These are phyloP conservation scores for Drosophila erecta DNA, from an alignment of 1,140 invertebrate genomes.

Conservation along the genomic window DNA sequence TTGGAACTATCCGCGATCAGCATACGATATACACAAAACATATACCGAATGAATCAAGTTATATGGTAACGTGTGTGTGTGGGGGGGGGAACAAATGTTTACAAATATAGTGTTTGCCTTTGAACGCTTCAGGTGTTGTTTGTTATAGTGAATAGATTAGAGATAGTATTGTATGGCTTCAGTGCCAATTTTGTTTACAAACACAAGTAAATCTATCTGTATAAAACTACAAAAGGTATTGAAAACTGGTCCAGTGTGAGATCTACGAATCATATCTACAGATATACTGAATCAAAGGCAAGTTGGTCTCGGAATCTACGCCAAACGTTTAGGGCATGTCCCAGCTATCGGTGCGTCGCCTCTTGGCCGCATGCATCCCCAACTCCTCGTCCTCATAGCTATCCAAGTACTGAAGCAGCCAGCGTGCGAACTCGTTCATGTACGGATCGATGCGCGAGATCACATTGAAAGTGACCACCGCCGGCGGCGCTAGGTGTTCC, in stretches of 20 bases:
- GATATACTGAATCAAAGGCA: neutral
- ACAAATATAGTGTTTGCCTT: conserved; percentile 2
- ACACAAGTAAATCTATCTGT: neutral
- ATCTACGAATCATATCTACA: neutral
- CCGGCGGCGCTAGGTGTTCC: conserved; percentile 46
- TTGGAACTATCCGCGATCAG: neutral
- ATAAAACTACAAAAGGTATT: conserved; percentile 5
- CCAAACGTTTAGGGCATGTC: neutral
- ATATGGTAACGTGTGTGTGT: neutral
- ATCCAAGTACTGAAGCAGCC: conserved; percentile 58
- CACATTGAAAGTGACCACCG: conserved; percentile 33
- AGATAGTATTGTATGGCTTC: neutral
- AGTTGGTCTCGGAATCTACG: neutral
- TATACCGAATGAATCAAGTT: conserved; percentile 13
- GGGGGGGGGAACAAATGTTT: neutral
- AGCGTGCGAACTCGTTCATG: conserved; percentile 66
- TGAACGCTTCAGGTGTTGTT: conserved; percentile 3
- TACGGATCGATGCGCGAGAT: conserved; percentile 63
- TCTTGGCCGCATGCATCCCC: conserved; percentile 18
- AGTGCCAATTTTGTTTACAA: conserved; percentile 5
- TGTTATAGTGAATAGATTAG: neutral
- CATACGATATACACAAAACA: conserved; percentile 8
- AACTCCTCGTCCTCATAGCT: conserved; percentile 37
- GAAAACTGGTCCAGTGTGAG: neutral
- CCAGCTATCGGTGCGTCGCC: conserved; percentile 17